Evolutionary conservation across 2,797 vertebrate genomes (phyloP).

Genomic region (Trachurus trachurus): DNA sequence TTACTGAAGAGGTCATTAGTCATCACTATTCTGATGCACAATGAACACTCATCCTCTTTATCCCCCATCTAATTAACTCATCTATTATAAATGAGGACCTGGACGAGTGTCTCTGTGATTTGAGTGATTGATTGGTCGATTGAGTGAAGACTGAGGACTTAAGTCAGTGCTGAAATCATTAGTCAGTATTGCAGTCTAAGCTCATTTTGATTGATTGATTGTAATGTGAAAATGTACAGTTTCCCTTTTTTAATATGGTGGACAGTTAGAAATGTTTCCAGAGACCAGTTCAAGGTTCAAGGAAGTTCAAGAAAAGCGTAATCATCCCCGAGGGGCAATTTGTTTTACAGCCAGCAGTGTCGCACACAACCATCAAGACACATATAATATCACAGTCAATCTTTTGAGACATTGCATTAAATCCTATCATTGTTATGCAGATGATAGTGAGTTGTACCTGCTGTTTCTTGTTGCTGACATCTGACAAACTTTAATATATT

Average conservation of each 20-base stretch:
- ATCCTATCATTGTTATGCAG: neutral
- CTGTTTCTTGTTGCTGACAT: neutral
- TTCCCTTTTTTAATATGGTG: neutral
- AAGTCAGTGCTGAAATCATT: neutral
- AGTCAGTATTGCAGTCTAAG: neutral
- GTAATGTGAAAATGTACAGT: neutral
- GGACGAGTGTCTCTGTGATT: neutral
- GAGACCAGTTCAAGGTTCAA: no score
- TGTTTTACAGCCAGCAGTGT: no score
- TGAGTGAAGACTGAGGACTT: neutral
- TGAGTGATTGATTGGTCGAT: neutral
- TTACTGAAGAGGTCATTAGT: neutral
- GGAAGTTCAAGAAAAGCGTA: no score
- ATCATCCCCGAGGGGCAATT: no score
- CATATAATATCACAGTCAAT: no score
- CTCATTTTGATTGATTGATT: slow-evolving; percentile 1
- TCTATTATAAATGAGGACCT: slow-evolving; percentile 26
- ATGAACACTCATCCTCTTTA: slow-evolving; percentile 8
- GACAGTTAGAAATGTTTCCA: neutral
- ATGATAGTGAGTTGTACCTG: neutral
- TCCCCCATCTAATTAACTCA: slow-evolving; percentile 31
- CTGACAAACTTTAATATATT: neutral
- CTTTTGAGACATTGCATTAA: neutral
- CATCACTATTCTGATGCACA: slow-evolving; percentile 27
- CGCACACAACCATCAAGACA: no score